phyloP scores from a whole-genome alignment of 2,797 vertebrate genomes.

The Poeciliopsis infans region DNA sequence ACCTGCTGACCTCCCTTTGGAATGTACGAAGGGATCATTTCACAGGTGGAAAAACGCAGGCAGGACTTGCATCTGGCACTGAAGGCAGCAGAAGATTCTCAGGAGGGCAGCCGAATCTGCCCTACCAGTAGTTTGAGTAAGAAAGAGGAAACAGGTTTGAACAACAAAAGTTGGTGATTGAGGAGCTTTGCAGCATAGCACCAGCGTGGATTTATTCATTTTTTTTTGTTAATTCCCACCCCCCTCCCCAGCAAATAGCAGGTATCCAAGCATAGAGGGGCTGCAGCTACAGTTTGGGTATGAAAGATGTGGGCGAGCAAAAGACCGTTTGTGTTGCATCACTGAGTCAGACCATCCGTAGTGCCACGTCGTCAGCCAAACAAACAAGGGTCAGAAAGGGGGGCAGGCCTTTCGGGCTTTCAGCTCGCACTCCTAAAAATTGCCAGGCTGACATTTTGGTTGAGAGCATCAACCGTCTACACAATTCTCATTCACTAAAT shows the following conservation, averaged over 20 bases:
- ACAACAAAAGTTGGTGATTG: slow-evolving; percentile 44
- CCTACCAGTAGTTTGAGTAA: slow-evolving; percentile 12
- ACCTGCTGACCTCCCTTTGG: slow-evolving; percentile 56
- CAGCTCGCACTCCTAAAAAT: slow-evolving; percentile 5
- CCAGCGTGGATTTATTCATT: slow-evolving; percentile 55
- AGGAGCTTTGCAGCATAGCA: slow-evolving; percentile 61
- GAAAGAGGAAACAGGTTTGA: slow-evolving; percentile 25
- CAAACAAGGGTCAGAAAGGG: slow-evolving; percentile 25
- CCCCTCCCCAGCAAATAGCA: neutral
- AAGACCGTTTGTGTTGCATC: slow-evolving; percentile 18
- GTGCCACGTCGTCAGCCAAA: slow-evolving; percentile 38
- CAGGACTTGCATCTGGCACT: slow-evolving; percentile 70
- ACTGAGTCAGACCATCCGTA: slow-evolving; percentile 25
- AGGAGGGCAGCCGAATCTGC: slow-evolving; percentile 48
- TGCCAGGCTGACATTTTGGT: neutral
- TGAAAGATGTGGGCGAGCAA: slow-evolving; percentile 20
- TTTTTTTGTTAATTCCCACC: no score
- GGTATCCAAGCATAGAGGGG: slow-evolving; percentile 47
- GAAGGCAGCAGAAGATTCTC: slow-evolving; percentile 53
- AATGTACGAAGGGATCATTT: slow-evolving; percentile 59
- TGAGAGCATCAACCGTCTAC: neutral
- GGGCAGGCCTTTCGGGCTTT: slow-evolving; percentile 24
- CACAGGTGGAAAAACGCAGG: slow-evolving; percentile 53
- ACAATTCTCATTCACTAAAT: slow-evolving; percentile 14
- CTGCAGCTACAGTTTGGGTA: slow-evolving; percentile 26